Evolutionary conservation across 2,113 vertebrate genomes (phyloP).

Genomic region (Abramis brama): DNA sequence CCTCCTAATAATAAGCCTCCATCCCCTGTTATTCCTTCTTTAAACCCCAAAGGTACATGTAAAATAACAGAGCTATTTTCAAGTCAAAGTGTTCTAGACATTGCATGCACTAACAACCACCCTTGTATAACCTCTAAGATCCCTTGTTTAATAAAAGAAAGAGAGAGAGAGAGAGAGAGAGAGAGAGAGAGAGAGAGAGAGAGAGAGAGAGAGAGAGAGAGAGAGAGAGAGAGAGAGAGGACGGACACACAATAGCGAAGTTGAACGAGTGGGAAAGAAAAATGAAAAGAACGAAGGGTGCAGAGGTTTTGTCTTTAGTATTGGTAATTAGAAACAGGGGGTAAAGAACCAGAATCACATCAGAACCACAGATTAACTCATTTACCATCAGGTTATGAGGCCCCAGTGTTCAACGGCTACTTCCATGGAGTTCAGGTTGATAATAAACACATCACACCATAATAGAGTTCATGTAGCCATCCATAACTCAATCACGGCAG

Average conservation of each 20-base stretch:
- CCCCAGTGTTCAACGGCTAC: background rate
- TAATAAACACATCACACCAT: conserved; percentile 15
- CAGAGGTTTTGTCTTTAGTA: conserved; percentile 18
- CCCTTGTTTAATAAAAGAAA: conserved; percentile 18
- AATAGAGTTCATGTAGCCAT: conserved; percentile 15
- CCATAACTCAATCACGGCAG: conserved; percentile 30
- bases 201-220: background rate
- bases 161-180: background rate
- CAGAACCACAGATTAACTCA: conserved; percentile 31
- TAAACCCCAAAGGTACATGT: conserved; percentile 37
- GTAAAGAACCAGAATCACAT: conserved; percentile 26
- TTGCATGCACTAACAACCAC: conserved; percentile 31
- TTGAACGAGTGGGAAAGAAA: background rate
- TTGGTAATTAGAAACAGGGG: conserved; percentile 12
- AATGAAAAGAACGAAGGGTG: background rate
- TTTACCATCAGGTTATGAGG: conserved; percentile 24
- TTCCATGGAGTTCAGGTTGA: conserved; percentile 27
- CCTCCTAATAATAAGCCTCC: conserved; percentile 41
- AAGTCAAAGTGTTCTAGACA: conserved; percentile 22
- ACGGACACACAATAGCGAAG: background rate
- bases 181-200: background rate
- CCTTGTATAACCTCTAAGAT: conserved; percentile 36
- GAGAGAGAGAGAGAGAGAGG: background rate
- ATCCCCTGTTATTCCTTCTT: conserved; percentile 36
- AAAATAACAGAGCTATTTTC: conserved; percentile 43